Evolutionary conservation across 2,888 invertebrate species (phyloP), one percentile per base, ranked within the genome.

Genomic region (Aporophyla nigra): DNA sequence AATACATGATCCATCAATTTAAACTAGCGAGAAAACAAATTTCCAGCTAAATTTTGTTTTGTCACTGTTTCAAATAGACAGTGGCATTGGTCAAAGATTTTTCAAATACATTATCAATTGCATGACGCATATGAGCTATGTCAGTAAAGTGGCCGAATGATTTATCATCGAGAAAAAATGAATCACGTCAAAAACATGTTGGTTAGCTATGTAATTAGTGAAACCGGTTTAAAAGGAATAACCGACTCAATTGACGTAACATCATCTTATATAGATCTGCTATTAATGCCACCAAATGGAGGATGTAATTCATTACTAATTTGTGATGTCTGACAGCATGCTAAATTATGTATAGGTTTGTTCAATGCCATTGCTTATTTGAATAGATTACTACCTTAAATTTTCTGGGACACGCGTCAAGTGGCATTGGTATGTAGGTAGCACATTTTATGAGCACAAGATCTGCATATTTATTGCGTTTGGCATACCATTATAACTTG

Each of bases 201-300:
- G 62, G 46, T 71, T 49, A 33, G 27, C 49, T 21, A 54, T 65
- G 63, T 76, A 61, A 83, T 86, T 86, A 74, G 40, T 12, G 71
- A 46, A 21, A 83, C 86, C 84, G 84, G 83, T 83, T 83, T 78
- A 4, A 46, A 49, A 10, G 62, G 78, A 61, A 70, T 68, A 61
- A 76, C 62, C 78, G 56, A 83, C 9, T 73, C 27, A 14, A 70
- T 86, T 86, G 71, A 83, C 84, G 79, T 78, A 83, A 78, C 49
- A 54, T 43, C 58, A 46, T 70, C 16, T 49, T 72, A 46, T 67
- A 70, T 21, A 83, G 58, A 78, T 86, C 56, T 74, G 51, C 51
- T 69, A 40, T 49, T 16, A 63, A 19, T 54, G 51, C n/a, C 59
- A 63, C 66, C 63, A 53, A 82, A 72, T 59, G 6, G 19, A 82